phyloP scores from a whole-genome alignment of 2,113 vertebrate species.

The Cynocephalus volans region DNA sequence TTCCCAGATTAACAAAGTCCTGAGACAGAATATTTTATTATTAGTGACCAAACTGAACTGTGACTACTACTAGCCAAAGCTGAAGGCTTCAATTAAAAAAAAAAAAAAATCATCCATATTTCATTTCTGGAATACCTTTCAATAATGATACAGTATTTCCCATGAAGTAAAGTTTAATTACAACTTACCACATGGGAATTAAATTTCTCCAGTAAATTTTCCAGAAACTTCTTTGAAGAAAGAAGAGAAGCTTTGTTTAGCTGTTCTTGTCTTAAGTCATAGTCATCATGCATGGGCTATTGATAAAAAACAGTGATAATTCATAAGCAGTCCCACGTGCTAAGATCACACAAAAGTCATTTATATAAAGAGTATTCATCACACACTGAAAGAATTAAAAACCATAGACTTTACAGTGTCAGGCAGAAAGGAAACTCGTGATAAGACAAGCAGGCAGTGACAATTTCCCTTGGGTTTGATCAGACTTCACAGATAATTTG shows the following conservation, averaged over 20 bases:
- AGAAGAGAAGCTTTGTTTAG: slow-evolving; percentile 99
- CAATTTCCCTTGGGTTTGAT: not conserved
- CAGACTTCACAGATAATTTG: not conserved
- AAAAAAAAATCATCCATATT: not conserved
- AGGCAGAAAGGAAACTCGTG: slow-evolving; percentile 23
- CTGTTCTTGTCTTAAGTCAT: slow-evolving; percentile 98
- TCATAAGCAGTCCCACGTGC: slow-evolving; percentile 55
- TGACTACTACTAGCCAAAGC: not conserved
- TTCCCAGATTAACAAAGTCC: not conserved
- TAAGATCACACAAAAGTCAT: not conserved
- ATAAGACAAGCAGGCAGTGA: not conserved
- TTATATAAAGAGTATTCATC: not conserved
- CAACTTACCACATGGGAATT: slow-evolving; percentile 97
- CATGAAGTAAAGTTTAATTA: slow-evolving; percentile 51
- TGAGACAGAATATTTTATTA: slow-evolving; percentile 15
- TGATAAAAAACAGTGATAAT: slow-evolving; percentile 69
- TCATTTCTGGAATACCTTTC: not conserved
- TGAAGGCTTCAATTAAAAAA: not conserved
- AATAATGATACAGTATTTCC: not conserved
- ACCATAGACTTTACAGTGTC: not conserved
- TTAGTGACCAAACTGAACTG: not conserved
- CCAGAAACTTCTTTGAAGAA: slow-evolving; percentile 99
- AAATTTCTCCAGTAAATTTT: slow-evolving; percentile 99
- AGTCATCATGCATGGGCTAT: slow-evolving; percentile 99
- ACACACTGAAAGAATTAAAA: slow-evolving; percentile 54